Evolutionary conservation across 2,113 vertebrate species (phyloP).

Genomic region (Hucho hucho): DNA sequence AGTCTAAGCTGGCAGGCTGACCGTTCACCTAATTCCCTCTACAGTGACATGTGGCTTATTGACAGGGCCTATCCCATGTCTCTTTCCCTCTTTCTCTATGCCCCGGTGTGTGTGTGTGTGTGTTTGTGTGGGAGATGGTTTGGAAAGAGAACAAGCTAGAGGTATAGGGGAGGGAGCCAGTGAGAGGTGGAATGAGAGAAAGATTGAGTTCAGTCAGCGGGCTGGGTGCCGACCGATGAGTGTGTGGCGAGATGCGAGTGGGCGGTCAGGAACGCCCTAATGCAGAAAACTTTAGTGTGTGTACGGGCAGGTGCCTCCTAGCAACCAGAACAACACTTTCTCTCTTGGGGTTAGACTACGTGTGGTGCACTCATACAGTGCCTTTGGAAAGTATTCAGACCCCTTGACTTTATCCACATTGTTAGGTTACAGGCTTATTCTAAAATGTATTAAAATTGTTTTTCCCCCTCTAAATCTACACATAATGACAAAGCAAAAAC

Average conservation of each 20-base stretch:
- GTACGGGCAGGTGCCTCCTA: too few species aligned
- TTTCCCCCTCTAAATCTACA: too few species aligned
- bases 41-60: constrained; percentile 40
- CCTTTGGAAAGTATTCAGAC: too few species aligned
- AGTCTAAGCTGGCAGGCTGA: constrained; percentile 17
- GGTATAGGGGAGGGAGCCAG: not conserved
- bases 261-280: not conserved
- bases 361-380: too few species aligned
- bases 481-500: too few species aligned
- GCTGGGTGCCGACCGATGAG: too few species aligned
- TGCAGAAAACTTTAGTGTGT: not conserved
- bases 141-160: constrained; percentile 6
- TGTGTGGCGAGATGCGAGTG: too few species aligned
- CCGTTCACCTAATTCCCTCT: constrained; percentile 38
- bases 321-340: too few species aligned
- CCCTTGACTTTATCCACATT: too few species aligned
- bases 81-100: not conserved
- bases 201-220: not conserved
- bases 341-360: too few species aligned
- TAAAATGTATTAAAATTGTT: too few species aligned
- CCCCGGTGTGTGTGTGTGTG: not conserved
- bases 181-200: not conserved
- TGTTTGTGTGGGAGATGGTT: not conserved
- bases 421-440: too few species aligned
- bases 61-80: constrained; percentile 11